Evolutionary conservation across 2,888 invertebrate species (phyloP).

Genomic region (Callosobruchus maculatus): DNA sequence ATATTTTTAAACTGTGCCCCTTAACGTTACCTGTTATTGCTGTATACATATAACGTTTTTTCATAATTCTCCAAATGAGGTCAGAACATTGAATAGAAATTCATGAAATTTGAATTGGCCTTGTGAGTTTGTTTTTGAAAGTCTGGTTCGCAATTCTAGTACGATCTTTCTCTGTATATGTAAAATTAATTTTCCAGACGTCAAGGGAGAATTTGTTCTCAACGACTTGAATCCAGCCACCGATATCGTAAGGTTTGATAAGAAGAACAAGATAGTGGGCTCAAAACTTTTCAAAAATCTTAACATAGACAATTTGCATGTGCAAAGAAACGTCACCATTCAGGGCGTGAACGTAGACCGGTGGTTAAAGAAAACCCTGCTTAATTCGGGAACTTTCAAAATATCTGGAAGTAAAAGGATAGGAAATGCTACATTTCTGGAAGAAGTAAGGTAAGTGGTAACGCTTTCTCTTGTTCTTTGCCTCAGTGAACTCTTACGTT

Average conservation of each 20-base stretch:
- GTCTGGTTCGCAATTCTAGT: too few species aligned
- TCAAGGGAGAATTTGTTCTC: conserved; percentile 42
- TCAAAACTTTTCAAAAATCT: conserved; percentile 46
- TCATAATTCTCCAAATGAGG: too few species aligned
- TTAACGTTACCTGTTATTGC: too few species aligned
- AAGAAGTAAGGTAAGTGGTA: conserved; percentile 37
- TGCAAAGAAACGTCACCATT: conserved; percentile 37
- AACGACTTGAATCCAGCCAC: conserved; percentile 53
- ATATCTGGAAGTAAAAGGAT: conserved; percentile 52
- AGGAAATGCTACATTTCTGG: conserved; percentile 43
- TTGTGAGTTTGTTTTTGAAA: too few species aligned
- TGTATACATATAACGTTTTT: too few species aligned
- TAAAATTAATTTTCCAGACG: conserved; percentile 18
- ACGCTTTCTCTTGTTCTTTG: too few species aligned
- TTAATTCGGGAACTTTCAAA: conserved; percentile 42
- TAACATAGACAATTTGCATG: conserved; percentile 43
- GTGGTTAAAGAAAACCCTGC: conserved; percentile 50
- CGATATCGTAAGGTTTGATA: conserved; percentile 52
- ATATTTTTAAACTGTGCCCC: too few species aligned
- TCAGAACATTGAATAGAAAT: too few species aligned
- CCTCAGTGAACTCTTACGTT: too few species aligned
- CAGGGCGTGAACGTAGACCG: conserved; percentile 50
- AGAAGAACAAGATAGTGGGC: conserved; percentile 48
- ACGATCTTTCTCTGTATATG: too few species aligned
- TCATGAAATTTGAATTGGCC: too few species aligned